Evolutionary conservation across 1,140 invertebrate species (phyloP), one percentile per base, ranked within the genome.

Genomic region (Mesaphorura yosii): DNA sequence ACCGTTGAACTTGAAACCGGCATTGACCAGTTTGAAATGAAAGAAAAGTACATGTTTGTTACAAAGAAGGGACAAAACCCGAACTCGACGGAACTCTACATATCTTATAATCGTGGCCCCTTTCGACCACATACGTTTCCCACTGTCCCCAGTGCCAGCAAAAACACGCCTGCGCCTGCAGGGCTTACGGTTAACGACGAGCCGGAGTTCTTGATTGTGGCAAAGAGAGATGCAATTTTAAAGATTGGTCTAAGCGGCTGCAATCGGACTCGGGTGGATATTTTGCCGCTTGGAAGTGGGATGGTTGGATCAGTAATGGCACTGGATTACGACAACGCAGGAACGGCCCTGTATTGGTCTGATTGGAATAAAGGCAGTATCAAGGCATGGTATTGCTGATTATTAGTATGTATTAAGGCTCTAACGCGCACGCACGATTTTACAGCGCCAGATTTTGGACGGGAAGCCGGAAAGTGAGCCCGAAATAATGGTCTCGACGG

Each of bases 301-400:
- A 75, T 75, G 48, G 70, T 88, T 28, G 78, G 80, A 53, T 86
- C 88, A 66, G 84, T 88, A 1, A 83, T 92, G 47, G 81, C 88
- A 0, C 79, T 95, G 45, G 90, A 92, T 66, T 91, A 84, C 66
- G 88, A 94, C 68, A 75, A 86, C 66, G 76, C 73, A 51, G 85
- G 85, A 55, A 86, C 88, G 63, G 89, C 86, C 66, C 70, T 93
- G 0, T 92, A 86, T 65, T 94, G 86, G 86, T 86, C 84, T 5
- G 87, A 91, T 66, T 86, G 86, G 45, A 76, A 81, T 20, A 73
- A 77, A 10, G 83, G 88, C 64, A 79, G 79, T 10, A 89, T 93
- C 55, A 81, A 78, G 48, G 73, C 86, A 29, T 80, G 86, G 51
- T 88, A 86, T 66, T n/a, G n/a, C n/a, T n/a, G n/a, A n/a, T n/a